Percentiles rank a stretch among this genome's conserved stretches.
phyloP scores from a whole-genome alignment of 2,888 invertebrate species.

The Phrixothrix hirtus region DNA sequence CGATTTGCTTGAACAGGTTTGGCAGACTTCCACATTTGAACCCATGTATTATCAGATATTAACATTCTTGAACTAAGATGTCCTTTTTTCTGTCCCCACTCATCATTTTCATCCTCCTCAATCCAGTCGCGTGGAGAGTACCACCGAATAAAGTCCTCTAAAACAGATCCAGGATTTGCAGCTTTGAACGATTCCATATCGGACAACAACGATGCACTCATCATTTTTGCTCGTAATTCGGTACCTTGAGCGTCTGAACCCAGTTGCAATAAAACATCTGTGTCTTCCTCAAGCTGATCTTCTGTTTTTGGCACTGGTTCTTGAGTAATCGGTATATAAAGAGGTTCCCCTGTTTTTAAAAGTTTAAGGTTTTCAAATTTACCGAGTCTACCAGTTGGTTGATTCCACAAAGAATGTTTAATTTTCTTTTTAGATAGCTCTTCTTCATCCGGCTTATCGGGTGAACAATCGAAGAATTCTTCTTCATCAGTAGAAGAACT shows the following conservation, averaged over 20 bases:
- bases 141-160: conserved; percentile 98
- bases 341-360: conserved; percentile 68
- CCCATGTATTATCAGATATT: conserved; percentile 90
- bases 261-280: conserved; percentile 84
- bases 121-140: conserved; percentile 97
- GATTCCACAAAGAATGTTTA: conserved; percentile 61
- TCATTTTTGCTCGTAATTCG: conserved; percentile 87
- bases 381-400: conserved; percentile 68
- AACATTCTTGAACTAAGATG: conserved; percentile 86
- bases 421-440: conserved; percentile 49
- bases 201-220: conserved; percentile 91
- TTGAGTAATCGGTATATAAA: conserved; percentile 84
- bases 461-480: conserved; percentile 83
- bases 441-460: conserved; percentile 50
- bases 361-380: conserved; percentile 70
- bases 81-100: conserved; percentile 65
- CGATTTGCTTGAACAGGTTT: conserved; percentile 84
- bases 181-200: conserved; percentile 99
- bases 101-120: conserved; percentile 59
- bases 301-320: conserved; percentile 97
- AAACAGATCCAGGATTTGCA: conserved; percentile 87
- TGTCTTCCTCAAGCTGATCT: conserved; percentile 93
- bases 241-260: conserved; percentile 84
- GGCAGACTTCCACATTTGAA: conserved; percentile 87
- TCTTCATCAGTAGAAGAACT: conserved; percentile 59